Evolutionary conservation across 1,140 invertebrate species (phyloP), one percentile per base, ranked within the genome.

Genomic region (Papilio helenus): DNA sequence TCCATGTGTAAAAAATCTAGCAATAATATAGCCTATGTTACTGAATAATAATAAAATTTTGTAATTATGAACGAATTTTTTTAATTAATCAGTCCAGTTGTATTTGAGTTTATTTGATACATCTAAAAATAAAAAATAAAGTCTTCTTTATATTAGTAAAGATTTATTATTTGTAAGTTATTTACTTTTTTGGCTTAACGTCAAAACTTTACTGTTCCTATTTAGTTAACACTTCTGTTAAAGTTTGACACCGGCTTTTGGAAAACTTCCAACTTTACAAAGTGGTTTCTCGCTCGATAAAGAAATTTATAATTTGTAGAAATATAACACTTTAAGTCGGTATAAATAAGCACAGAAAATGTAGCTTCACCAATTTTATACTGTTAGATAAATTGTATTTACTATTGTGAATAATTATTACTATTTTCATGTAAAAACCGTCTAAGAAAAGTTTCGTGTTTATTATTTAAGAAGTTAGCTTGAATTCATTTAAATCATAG

Each of bases 191-290:
- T 29, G 23, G 23, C 58, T 65, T 23, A 58, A 58, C 9, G 23
- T 26, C 9, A 65, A 26, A 26, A 26, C 23, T 65, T 65, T 16
- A 20, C 58, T 29, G 23, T 65, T 65, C 26, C 58, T 65, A 65
- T 65, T 65, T 7, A 65, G 20, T 61, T 61, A 61, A 61, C 55
- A 26, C 20, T 61, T 61, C 55, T 61, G 55, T 23, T 61, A 61
- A 61, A 61, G 55, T 61, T 23, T 61, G 55, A 61, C n/a, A 23
- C 20, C 20, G 20, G 26, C 58, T 65, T 65, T 65, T 65, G 58
- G 58, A 65, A 65, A 65, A 65, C 58, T 65, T 65, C 23, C 58
- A 65, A 29, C 10, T 12, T 65, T 14, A 65, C 58, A 65, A 65
- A 65, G 58, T 65, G 23, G 58, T 65, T 65, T 29, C 58, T 65